phyloP scores from a whole-genome alignment of 1,140 invertebrate genomes.

The Centruroides sculpturatus region DNA sequence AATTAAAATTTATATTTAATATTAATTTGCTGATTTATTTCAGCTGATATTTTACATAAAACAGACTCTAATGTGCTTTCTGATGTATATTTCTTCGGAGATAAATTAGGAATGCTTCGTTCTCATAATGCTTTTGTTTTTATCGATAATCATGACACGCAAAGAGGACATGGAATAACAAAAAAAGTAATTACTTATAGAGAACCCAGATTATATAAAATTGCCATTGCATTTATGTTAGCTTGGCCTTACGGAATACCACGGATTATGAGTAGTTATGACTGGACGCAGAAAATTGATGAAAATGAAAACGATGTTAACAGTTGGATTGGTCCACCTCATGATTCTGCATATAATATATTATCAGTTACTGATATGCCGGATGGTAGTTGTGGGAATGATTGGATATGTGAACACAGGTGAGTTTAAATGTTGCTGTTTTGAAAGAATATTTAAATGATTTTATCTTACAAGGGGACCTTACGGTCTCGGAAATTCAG shows the following conservation, averaged over 20 bases:
- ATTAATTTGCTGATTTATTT: too few species aligned
- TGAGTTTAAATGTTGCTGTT: slow-evolving; percentile 22
- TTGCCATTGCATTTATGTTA: slow-evolving; percentile 50
- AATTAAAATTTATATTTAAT: too few species aligned
- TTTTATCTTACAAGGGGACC: too few species aligned
- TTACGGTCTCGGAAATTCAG: too few species aligned
- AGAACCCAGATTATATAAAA: slow-evolving; percentile 39
- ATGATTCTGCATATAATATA: slow-evolving; percentile 40
- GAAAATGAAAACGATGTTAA: slow-evolving; percentile 3
- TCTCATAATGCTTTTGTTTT: too few species aligned
- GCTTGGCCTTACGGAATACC: slow-evolving; percentile 56
- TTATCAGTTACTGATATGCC: slow-evolving; percentile 43
- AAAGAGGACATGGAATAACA: slow-evolving; percentile 19
- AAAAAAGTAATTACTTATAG: slow-evolving; percentile 35
- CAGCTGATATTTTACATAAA: too few species aligned
- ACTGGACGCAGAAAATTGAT: slow-evolving; percentile 24
- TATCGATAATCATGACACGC: too few species aligned
- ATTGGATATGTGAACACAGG: slow-evolving; percentile 79
- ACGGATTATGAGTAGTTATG: slow-evolving; percentile 56
- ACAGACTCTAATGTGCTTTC: too few species aligned
- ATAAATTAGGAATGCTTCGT: too few species aligned
- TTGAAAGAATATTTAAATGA: too few species aligned
- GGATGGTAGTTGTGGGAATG: slow-evolving; percentile 50
- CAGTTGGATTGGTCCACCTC: slow-evolving; percentile 24
- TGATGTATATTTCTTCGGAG: too few species aligned